phyloP scores from a whole-genome alignment of 2,888 invertebrate genomes.

The Lycophotia porphyrea region DNA sequence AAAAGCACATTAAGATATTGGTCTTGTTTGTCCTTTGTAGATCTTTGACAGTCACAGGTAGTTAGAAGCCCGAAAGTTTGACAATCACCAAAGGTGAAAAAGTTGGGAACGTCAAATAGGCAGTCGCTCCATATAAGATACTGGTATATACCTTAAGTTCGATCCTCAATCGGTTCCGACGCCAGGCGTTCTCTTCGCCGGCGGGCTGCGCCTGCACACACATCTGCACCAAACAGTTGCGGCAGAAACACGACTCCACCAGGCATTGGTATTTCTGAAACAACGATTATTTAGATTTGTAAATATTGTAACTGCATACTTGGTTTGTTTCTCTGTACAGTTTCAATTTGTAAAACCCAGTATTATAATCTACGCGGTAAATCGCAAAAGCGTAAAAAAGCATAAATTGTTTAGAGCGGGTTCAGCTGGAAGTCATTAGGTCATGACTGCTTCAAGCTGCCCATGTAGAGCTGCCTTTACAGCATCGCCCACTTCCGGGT shows the following conservation, averaged over 20 bases:
- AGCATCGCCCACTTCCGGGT: background rate
- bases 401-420: background rate
- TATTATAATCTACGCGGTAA: background rate
- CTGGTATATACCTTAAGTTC: slow-evolving; percentile 92
- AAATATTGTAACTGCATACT: background rate
- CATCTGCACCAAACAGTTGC: slow-evolving; percentile 96
- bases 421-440: background rate
- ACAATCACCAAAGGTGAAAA: background rate
- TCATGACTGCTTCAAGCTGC: background rate
- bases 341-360: background rate
- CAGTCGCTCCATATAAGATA: background rate
- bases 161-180: slow-evolving; percentile 94
- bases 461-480: background rate
- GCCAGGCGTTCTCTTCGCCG: slow-evolving; percentile 95
- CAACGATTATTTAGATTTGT: background rate
- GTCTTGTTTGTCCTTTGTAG: background rate
- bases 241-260: slow-evolving; percentile 95
- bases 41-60: background rate
- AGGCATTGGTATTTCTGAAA: slow-evolving; percentile 91
- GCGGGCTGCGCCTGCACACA: slow-evolving; percentile 92
- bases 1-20: background rate
- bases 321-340: background rate
- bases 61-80: background rate
- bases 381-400: background rate
- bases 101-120: background rate